Conservation (phyloP, 2,797 vertebrate species). For the Sebastes baramenuke region DNA sequence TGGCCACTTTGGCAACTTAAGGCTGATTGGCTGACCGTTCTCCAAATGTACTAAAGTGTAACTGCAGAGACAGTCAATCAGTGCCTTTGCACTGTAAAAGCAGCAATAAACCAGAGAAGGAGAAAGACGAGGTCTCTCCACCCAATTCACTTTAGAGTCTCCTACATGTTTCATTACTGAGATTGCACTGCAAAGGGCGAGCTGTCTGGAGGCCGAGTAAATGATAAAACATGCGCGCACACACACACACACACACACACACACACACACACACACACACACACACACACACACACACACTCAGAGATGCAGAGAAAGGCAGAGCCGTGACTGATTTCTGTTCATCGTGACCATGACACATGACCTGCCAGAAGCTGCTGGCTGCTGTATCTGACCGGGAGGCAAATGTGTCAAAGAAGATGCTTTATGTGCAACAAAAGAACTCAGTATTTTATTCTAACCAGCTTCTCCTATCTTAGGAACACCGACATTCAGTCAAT, state of each 20-base stretch:
- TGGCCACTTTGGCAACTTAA: background rate
- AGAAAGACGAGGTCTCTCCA: conserved; percentile 21
- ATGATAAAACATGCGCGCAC: conserved; percentile 30
- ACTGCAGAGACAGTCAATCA: conserved; percentile 39
- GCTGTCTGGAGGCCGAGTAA: conserved; percentile 31
- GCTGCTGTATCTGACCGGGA: conserved; percentile 27
- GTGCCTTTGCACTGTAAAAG: conserved; percentile 25
- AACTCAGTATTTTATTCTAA: conserved; percentile 5
- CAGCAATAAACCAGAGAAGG: conserved; percentile 49
- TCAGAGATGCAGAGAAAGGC: conserved; percentile 2
- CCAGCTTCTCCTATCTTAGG: background rate
- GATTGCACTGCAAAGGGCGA: conserved; percentile 58
- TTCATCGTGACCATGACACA: conserved; percentile 39
- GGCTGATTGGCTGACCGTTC: conserved; percentile 4
- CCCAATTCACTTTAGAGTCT: conserved; percentile 64
- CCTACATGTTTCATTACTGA: conserved; percentile 71
- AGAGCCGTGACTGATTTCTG: conserved; percentile 22
- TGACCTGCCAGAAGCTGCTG: conserved; percentile 28
- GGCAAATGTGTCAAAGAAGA: conserved; percentile 27
- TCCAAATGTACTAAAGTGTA: conserved; percentile 47
- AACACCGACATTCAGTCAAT: background rate
- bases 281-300: conserved; percentile 8
- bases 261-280: conserved; percentile 2
- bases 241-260: conserved; percentile 9
- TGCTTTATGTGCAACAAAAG: conserved; percentile 25